Conservation (phyloP, 2,113 vertebrate genomes). For the Seriola rivoliana region DNA sequence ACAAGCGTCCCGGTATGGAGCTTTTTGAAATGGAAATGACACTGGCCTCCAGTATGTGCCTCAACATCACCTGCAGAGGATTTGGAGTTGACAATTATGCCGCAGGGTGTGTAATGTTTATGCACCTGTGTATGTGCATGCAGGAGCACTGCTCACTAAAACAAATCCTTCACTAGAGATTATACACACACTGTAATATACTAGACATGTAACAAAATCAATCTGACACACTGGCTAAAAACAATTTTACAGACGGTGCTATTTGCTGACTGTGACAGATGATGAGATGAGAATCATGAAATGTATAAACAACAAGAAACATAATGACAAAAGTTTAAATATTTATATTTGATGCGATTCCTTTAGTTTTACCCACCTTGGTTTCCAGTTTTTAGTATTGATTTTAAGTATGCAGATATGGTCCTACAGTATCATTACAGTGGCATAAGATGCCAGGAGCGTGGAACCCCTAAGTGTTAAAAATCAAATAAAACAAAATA, state of each 20-base stretch:
- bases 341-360: not conserved
- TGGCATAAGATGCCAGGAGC: not conserved
- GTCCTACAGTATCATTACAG: not conserved
- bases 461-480: not conserved
- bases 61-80: slow-evolving; percentile 61
- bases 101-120: slow-evolving; percentile 28
- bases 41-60: slow-evolving; percentile 30
- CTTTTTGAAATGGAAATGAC: slow-evolving; percentile 80
- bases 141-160: slow-evolving; percentile 17
- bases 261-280: slow-evolving; percentile 3
- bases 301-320: not conserved
- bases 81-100: slow-evolving; percentile 59
- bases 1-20: slow-evolving; percentile 31
- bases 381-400: not conserved
- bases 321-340: not conserved
- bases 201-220: slow-evolving; percentile 24
- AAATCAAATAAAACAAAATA: not conserved
- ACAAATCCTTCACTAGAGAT: slow-evolving; percentile 44
- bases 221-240: slow-evolving; percentile 18
- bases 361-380: not conserved
- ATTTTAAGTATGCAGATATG: not conserved
- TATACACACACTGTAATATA: slow-evolving; percentile 18
- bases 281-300: not conserved
- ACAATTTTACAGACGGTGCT: slow-evolving; percentile 7
- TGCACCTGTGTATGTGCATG: slow-evolving; percentile 36